Conservation (phyloP, 2,888 invertebrate species). For the Microchrysa polita region DNA sequence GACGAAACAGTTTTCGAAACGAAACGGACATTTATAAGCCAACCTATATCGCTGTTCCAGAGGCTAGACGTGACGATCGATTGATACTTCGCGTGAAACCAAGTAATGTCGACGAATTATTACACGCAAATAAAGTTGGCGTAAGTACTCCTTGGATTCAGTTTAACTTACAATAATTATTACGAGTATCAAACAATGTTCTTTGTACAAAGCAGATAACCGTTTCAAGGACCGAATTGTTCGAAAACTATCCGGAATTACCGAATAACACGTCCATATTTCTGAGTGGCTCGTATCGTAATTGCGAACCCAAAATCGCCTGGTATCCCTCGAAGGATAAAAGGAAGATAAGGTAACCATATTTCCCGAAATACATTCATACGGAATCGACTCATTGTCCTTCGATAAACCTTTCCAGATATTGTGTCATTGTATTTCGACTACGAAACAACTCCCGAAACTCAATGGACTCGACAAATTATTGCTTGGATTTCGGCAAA, state of each 20-base stretch:
- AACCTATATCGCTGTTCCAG: slow-evolving; percentile 63
- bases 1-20: slow-evolving; percentile 60
- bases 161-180: too few relatives aligned
- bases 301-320: slow-evolving; percentile 68
- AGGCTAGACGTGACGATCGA: slow-evolving; percentile 62
- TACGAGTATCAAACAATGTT: neutral
- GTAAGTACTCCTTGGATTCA: slow-evolving; percentile 57
- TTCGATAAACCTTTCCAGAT: slow-evolving; percentile 54
- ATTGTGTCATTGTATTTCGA: slow-evolving; percentile 62
- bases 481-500: slow-evolving; percentile 62
- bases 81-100: slow-evolving; percentile 67
- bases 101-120: slow-evolving; percentile 66
- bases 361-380: too few relatives aligned
- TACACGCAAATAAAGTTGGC: slow-evolving; percentile 66
- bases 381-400: too few relatives aligned
- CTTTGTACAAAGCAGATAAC: slow-evolving; percentile 62
- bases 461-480: slow-evolving; percentile 62
- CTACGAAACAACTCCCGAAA: slow-evolving; percentile 61
- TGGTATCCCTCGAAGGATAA: slow-evolving; percentile 68
- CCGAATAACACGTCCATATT: slow-evolving; percentile 67
- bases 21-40: slow-evolving; percentile 65
- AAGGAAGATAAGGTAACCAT: slow-evolving; percentile 61
- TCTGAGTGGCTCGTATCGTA: slow-evolving; percentile 65
- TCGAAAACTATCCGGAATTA: slow-evolving; percentile 67
- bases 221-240: slow-evolving; percentile 64